Evolutionary conservation across 1,140 invertebrate genomes (phyloP), one percentile per base, ranked within the genome.

Genomic region (Drosophila persimilis): DNA sequence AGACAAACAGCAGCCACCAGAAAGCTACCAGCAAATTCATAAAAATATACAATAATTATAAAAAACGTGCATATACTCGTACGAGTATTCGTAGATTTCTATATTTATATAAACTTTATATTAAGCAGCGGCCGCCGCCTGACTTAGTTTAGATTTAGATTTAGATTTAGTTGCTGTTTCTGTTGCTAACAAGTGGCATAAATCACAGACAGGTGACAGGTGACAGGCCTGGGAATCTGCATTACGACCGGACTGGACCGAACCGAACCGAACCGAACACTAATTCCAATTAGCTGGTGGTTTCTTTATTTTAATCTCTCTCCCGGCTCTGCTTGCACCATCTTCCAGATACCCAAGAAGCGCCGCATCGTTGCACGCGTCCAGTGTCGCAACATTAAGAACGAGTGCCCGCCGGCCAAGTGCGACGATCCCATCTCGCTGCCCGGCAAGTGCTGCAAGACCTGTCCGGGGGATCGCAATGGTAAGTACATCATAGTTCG

Each of bases 371-470:
- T 97, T 31, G 97, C 96, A 2, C 94, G 95, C 85, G 96, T 97
- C 0, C 95, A 96, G 66, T 98, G 97, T 92, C 93, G 95, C 60
- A 98, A 97, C 88, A 97, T 98, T 72, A 97, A 97, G 92, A 96
- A 96, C 89, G 96, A 97, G 80, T 98, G 97, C 90, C 97, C 97
- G 0, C 95, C 96, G 85, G 94, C 95, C 1, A 95, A 93, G 13
- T 98, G 97, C 91, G 95, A 96, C 48, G 95, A 97, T 76, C 97
- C 97, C 3, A 95, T 97, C n/a, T 93, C 97, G 9, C 92, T 95
- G 39, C 95, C 96, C 6, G 97, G 96, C 47, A 93, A 95, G 84
- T 98, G 97, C 92, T 98, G 97, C 92, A 98, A 98, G 93, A 95
- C 95, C 0, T 98, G 97, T 91, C 96, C 96, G 11, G 95, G 94